Evolutionary conservation across 2,113 vertebrate genomes (phyloP), one percentile per base, ranked within the genome.

Genomic region (Pedionomus torquatus): DNA sequence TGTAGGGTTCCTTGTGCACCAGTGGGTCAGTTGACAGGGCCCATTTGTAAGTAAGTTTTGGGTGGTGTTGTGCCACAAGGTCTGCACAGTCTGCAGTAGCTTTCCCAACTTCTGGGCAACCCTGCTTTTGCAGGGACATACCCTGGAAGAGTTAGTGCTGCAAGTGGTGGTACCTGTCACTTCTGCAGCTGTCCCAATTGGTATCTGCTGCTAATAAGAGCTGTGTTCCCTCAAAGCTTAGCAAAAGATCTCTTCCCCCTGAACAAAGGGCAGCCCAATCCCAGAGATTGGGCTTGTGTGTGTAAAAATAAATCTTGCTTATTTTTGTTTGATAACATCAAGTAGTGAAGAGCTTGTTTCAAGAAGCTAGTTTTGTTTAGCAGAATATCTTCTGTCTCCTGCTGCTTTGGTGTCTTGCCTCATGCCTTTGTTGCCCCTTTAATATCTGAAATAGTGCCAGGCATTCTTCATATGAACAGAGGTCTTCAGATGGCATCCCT

Each of bases 21-120:
- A 21, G 21, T 7, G 31, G 18, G 20, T 20, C 19, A 0, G 39
- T 46, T n/a, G n/a, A 10, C 0, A 0, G 35, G 39, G 33, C 20
- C 16, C 1, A 0, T 11, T 8, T 20, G 33, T 44, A 61, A 69
- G 41, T 14, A 7, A 13, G 33, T 3, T 87, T 13, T 24, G 68
- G 43, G 8, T 11, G 15, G 30, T 1, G 0, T 1, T 1, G 1
- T 0, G 3, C 11, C 60, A 58, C 24, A 7, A 28, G 63, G 9
- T 57, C 33, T 68, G 30, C 16, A 6, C 4, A 5, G 33, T 16
- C 44, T 71, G 23, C n/a, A 16, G 3, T 3, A 64, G 35, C 7
- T 65, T 52, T 33, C 8, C 8, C 21, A 26, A 33, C 52, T 69
- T 26, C 25, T 19, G 35, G 20, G 8, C 16, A 20, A 41, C 15